Base-by-base conservation (phyloP, 1,140 invertebrate species). In the Solen grandis region DNA sequence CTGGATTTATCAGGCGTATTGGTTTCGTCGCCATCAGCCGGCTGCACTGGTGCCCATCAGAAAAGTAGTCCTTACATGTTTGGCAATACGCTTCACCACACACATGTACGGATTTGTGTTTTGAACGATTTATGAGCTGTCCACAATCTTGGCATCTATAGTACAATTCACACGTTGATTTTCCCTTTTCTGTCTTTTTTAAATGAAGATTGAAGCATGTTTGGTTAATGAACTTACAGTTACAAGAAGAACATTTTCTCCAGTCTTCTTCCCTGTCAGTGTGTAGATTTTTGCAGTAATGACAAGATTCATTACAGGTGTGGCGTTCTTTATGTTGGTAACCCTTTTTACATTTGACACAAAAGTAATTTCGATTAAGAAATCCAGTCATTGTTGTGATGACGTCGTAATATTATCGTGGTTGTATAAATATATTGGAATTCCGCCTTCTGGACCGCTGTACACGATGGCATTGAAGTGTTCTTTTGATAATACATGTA, bases 401-500 rank as follows among this genome's bases (percentile, higher is more conserved):
- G 46, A 84, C 65, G 25, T 73, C 69, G 35, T 60, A 73, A 38
- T 73, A 55, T 55, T 57, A 36, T 70, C 76, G 29, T 74, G 70
- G 38, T 65, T 41, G 52, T 77, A 81, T 10, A 76, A 35, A 57
- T 83, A 70, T 27, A 78, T 73, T 22, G 65, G 68, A 8, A 50
- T 73, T 14, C 72, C 77, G 19, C 46, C 55, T 29, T 76, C 70
- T 2, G 54, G 63, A 29, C 82, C 77, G 36, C 36, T 25, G 72
- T 76, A 84, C 16, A 84, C 57, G 16, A 84, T 57, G 10, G 41
- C 50, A 57, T 84, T 76, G 22, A 84, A 80, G 41, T 59, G 54
- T 4, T 81, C 77, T 29, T 81, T 75, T 0, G 77, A 84, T n/a
- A 84, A 10, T 16, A 84, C 77, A 27, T 81, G 25, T 52, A 81